A percentile compares a stretch with the other conserved stretches of the same genome.
phyloP scores from a whole-genome alignment of 2,888 invertebrate genomes.

The Eilema depressum region DNA sequence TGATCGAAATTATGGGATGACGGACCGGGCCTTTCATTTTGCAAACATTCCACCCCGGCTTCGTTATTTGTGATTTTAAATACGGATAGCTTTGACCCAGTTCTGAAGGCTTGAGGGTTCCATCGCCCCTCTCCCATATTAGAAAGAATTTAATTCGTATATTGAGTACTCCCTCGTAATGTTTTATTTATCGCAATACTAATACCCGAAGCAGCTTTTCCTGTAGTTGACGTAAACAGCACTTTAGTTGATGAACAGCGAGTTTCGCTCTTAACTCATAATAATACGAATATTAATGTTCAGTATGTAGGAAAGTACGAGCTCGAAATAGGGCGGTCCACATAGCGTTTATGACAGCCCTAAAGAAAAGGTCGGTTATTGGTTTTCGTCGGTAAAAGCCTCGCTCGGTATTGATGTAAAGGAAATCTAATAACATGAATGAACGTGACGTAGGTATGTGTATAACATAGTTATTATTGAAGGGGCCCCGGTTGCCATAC shows the following conservation, averaged over 20 bases:
- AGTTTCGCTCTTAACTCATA: slow-evolving; percentile 27
- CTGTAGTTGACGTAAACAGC: slow-evolving; percentile 1
- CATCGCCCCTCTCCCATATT: neutral
- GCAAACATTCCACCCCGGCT: neutral
- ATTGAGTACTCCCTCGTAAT: neutral
- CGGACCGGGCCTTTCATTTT: neutral
- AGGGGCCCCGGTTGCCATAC: too few species aligned
- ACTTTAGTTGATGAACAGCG: neutral
- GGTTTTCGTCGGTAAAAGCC: slow-evolving; percentile 65
- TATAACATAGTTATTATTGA: slow-evolving; percentile 10
- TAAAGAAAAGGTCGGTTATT: slow-evolving; percentile 60
- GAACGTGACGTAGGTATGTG: slow-evolving; percentile 29
- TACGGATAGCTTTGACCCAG: neutral
- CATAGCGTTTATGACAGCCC: slow-evolving; percentile 43
- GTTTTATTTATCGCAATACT: neutral
- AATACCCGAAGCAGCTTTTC: neutral
- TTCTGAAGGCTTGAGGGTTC: neutral
- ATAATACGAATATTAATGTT: slow-evolving; percentile 16
- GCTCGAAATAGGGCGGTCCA: slow-evolving; percentile 21
- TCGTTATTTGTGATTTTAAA: neutral
- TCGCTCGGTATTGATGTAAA: slow-evolving; percentile 58
- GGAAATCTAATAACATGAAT: slow-evolving; percentile 66
- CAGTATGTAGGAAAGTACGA: slow-evolving; percentile 14
- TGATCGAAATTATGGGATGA: neutral
- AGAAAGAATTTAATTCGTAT: slow-evolving; percentile 5